Percentiles rank a stretch among this genome's conserved stretches.
Conservation (phyloP, 2,888 invertebrate genomes). For the Dasysyrphus tricinctus region DNA sequence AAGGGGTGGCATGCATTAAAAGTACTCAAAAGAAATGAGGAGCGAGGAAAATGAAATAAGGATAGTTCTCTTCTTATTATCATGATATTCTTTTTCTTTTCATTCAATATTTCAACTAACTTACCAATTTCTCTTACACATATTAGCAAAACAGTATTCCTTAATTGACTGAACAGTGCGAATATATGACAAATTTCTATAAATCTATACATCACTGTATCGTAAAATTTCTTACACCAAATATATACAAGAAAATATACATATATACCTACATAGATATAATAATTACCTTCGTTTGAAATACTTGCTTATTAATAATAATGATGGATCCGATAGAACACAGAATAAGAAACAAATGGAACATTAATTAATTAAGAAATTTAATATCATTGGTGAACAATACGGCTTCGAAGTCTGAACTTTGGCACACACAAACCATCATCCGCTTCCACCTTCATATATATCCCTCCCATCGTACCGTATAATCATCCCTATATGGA, state of each 20-base stretch:
- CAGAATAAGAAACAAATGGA: slow-evolving; percentile 23
- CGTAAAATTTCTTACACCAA: not conserved
- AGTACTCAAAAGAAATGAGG: no score
- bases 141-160: not conserved
- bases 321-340: slow-evolving; percentile 22
- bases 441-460: not conserved
- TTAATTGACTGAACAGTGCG: not conserved
- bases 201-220: no score
- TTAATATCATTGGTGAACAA: slow-evolving; percentile 19
- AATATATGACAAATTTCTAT: not conserved
- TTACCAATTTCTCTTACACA: no score
- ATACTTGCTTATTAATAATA: slow-evolving; percentile 29
- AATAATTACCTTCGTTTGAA: slow-evolving; percentile 19
- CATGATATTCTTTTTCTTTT: no score
- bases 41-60: no score
- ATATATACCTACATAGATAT: not conserved
- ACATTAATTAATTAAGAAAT: slow-evolving; percentile 23
- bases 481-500: not conserved
- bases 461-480: not conserved
- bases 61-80: no score
- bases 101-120: no score
- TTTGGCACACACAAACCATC: slow-evolving; percentile 11
- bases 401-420: slow-evolving; percentile 1
- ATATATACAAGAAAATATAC: not conserved
- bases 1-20: no score